A percentile compares a stretch with the other conserved stretches of the same genome.
Evolutionary conservation across 2,113 vertebrate species (phyloP).

Genomic region (Nibea albiflora): DNA sequence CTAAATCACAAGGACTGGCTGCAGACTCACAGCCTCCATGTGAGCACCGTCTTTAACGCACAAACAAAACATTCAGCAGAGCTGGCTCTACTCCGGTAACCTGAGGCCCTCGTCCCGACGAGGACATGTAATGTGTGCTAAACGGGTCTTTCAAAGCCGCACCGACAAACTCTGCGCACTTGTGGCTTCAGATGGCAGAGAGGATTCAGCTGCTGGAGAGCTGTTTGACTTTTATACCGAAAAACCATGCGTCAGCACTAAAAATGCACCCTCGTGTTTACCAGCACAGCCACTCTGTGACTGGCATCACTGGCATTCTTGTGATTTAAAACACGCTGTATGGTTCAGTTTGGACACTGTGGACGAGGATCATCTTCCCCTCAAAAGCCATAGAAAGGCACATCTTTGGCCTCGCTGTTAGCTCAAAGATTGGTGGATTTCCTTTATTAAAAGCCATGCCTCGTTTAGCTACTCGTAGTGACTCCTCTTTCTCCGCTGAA

Average conservation of each 20-base stretch:
- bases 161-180: background rate
- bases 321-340: background rate
- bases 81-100: background rate
- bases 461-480: background rate
- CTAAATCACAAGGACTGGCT: conserved; percentile 1
- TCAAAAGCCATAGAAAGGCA: background rate
- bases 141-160: background rate
- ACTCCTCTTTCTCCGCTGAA: background rate
- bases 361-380: background rate
- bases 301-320: background rate
- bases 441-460: background rate
- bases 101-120: background rate
- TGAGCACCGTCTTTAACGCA: background rate
- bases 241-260: background rate
- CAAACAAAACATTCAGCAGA: background rate
- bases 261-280: background rate
- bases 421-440: background rate
- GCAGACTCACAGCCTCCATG: background rate
- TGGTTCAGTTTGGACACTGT: background rate
- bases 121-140: conserved; percentile 1
- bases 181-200: background rate
- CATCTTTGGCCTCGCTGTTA: background rate
- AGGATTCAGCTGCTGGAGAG: background rate
- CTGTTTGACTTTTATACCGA: conserved; percentile 7
- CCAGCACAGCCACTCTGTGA: background rate